phyloP scores from a whole-genome alignment of 2,113 vertebrate genomes.

The Dasyurus viverrinus region DNA sequence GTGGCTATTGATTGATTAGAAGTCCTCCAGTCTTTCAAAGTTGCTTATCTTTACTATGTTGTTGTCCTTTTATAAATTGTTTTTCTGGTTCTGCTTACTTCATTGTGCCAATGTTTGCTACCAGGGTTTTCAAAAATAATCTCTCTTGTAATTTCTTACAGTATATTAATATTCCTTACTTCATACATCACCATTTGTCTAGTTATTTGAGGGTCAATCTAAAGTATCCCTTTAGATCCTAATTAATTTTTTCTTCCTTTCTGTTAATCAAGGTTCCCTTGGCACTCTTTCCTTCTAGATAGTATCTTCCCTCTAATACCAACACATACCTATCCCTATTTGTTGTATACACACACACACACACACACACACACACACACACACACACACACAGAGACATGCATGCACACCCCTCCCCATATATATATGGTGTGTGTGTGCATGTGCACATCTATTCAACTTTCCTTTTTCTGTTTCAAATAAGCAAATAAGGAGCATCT shows the following conservation, averaged over 20 bases:
- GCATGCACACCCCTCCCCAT: too few relatives aligned
- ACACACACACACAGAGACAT: too few relatives aligned
- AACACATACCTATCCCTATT: not conserved
- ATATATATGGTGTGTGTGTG: too few relatives aligned
- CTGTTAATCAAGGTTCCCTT: not conserved
- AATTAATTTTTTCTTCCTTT: not conserved
- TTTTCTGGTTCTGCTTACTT: not conserved
- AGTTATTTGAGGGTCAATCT: not conserved
- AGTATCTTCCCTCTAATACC: not conserved
- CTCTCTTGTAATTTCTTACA: not conserved
- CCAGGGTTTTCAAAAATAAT: not conserved
- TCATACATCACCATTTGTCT: not conserved
- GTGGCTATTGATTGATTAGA: not conserved
- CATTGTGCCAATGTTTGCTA: not conserved
- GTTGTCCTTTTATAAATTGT: not conserved
- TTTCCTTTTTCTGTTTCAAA: not conserved
- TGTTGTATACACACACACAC: not conserved
- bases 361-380: too few relatives aligned
- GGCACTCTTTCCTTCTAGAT: not conserved
- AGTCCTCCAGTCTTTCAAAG: not conserved
- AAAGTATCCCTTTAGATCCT: not conserved
- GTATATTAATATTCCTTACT: not conserved
- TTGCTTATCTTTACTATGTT: not conserved
- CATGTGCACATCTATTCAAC: not conserved
- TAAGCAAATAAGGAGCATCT: not conserved